Evolutionary conservation across 1,140 invertebrate species (phyloP).

Genomic region (Pogonus chalceus): DNA sequence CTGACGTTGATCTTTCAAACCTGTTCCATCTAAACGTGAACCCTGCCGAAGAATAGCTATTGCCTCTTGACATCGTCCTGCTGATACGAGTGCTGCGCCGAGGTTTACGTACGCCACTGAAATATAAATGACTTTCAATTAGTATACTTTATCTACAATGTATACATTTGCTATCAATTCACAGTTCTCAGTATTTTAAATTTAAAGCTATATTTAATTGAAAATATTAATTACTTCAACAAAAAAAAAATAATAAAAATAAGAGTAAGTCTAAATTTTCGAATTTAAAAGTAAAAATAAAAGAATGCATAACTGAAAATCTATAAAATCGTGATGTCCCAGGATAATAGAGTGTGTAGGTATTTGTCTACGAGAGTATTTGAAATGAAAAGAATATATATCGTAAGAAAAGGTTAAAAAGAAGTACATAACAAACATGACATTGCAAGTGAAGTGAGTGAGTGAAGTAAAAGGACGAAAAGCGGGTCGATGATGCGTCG

Average conservation of each 20-base stretch:
- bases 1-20: constrained; percentile 77
- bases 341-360: no score
- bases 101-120: constrained; percentile 92
- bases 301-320: background rate
- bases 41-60: constrained; percentile 72
- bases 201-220: background rate
- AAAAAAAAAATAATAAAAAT: constrained; percentile 9
- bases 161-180: background rate
- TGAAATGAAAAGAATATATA: no score
- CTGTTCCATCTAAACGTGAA: constrained; percentile 70
- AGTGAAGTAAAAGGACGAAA: no score
- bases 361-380: no score
- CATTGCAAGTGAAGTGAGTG: no score
- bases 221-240: constrained; percentile 3
- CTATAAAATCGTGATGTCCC: no score
- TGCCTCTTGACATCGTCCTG: constrained; percentile 74
- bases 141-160: background rate
- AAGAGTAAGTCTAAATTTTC: constrained; percentile 15
- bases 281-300: background rate
- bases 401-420: no score
- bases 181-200: background rate
- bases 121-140: constrained; percentile 32
- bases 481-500: background rate
- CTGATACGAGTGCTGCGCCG: constrained; percentile 73
- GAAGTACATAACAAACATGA: no score